A percentile compares a stretch with the other conserved stretches of the same genome.
Conservation (phyloP, 2,797 vertebrate genomes). For the Spea hammondii region DNA sequence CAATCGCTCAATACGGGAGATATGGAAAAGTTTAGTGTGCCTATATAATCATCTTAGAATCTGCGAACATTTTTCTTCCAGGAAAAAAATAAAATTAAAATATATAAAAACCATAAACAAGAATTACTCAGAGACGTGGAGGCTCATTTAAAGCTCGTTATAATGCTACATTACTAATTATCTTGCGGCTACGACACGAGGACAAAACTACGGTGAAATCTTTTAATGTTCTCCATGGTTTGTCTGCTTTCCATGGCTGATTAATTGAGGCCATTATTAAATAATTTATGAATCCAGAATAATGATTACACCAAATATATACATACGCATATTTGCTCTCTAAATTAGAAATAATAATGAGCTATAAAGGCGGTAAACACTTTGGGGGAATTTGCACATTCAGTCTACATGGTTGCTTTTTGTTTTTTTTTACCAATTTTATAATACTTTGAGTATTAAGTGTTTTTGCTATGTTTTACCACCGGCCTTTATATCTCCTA, state of each 20-base stretch:
- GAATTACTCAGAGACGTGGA: constrained; percentile 9
- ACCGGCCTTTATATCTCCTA: too few relatives aligned
- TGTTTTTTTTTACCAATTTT: too few relatives aligned
- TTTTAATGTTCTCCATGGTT: constrained; percentile 35
- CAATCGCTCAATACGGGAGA: too few relatives aligned
- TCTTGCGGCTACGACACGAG: constrained; percentile 28
- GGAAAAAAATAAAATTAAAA: background rate
- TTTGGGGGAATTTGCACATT: constrained; percentile 8
- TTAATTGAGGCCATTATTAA: constrained; percentile 47
- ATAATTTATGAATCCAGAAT: constrained; percentile 42
- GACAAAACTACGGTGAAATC: constrained; percentile 14
- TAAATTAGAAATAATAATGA: constrained; percentile 31
- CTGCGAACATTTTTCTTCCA: background rate
- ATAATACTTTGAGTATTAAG: too few relatives aligned
- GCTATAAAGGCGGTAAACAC: background rate
- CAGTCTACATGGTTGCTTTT: background rate
- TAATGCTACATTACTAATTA: constrained; percentile 38
- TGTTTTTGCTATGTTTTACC: too few relatives aligned
- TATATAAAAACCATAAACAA: constrained; percentile 21
- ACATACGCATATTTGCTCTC: constrained; percentile 40
- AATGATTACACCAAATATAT: constrained; percentile 44
- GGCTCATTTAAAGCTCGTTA: constrained; percentile 52
- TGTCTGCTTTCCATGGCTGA: constrained; percentile 31
- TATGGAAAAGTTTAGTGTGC: too few relatives aligned
- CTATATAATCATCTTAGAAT: too few relatives aligned